Conservation (phyloP, 35 echinoderm and acorn worm genomes). For the Lytechinus pictus region DNA sequence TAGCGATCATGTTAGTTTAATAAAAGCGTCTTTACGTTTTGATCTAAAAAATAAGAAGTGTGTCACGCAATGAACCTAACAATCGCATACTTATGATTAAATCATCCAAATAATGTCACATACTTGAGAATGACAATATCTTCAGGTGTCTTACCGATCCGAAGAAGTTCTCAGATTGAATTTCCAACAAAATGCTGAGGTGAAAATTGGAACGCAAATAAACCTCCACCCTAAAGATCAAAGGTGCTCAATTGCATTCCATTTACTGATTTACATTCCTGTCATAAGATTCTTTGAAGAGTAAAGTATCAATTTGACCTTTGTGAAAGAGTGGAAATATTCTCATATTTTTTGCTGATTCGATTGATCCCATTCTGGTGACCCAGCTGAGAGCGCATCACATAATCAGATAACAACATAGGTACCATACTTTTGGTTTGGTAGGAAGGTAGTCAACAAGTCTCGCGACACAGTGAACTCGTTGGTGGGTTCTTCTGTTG, state of each 20-base stretch:
- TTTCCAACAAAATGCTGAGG: neutral
- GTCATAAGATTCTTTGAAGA: neutral
- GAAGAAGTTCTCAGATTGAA: neutral
- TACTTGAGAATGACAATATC: neutral
- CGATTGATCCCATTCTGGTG: slow-evolving; percentile 7
- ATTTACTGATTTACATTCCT: neutral
- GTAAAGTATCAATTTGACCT: neutral
- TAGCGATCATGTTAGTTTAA: too few relatives aligned
- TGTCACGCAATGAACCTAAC: neutral
- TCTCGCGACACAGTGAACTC: neutral
- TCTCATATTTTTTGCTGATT: slow-evolving; percentile 7
- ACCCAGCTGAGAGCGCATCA: neutral
- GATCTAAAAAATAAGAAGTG: neutral
- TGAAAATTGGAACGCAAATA: slow-evolving; percentile 3
- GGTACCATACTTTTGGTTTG: neutral
- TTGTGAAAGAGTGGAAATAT: neutral
- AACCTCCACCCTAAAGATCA: neutral
- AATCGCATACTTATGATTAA: neutral
- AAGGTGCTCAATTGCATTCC: neutral
- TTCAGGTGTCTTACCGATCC: neutral
- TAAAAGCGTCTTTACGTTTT: too few relatives aligned
- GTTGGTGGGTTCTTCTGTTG: neutral
- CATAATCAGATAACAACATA: neutral
- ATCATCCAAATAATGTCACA: neutral
- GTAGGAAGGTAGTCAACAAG: neutral